Conservation (phyloP, 2,113 vertebrate species). For the Periophthalmodon schlosseri region DNA sequence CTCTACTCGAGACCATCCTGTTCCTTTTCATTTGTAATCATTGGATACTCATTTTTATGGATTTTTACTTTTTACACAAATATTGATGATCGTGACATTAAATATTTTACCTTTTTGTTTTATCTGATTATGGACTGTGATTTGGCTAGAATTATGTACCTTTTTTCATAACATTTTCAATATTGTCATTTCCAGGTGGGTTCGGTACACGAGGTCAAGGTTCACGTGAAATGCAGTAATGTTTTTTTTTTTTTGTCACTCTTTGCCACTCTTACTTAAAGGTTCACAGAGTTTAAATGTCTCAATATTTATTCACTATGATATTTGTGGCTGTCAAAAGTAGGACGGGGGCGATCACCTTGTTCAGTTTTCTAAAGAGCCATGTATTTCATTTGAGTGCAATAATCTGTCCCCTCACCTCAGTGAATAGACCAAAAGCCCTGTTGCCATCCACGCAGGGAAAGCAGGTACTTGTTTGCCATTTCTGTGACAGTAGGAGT, state of each 20-base stretch:
- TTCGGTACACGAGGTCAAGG: slow-evolving; percentile 62
- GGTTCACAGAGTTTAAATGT: slow-evolving; percentile 70
- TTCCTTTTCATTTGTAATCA: slow-evolving; percentile 60
- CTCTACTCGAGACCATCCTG: slow-evolving; percentile 69
- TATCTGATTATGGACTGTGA: slow-evolving; percentile 47
- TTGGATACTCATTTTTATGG: slow-evolving; percentile 57
- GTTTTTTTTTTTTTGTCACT: slow-evolving; percentile 54
- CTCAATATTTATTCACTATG: slow-evolving; percentile 77
- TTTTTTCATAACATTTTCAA: slow-evolving; percentile 50
- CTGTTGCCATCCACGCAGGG: slow-evolving; percentile 40
- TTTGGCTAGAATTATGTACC: slow-evolving; percentile 56
- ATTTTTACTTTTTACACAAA: slow-evolving; percentile 60
- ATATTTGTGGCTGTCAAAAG: slow-evolving; percentile 67
- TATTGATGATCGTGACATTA: slow-evolving; percentile 56
- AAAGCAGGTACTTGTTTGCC: slow-evolving; percentile 71
- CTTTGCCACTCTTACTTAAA: slow-evolving; percentile 68
- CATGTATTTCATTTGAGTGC: slow-evolving; percentile 75
- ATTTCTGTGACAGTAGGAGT: slow-evolving; percentile 62
- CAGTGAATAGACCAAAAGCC: slow-evolving; percentile 63
- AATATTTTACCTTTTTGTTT: slow-evolving; percentile 58
- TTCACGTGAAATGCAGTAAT: slow-evolving; percentile 74
- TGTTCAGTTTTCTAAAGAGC: slow-evolving; percentile 59
- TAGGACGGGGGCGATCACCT: slow-evolving; percentile 64
- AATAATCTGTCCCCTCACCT: slow-evolving; percentile 77
- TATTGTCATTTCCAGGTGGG: slow-evolving; percentile 55